Evolutionary conservation across 2,797 vertebrate species (phyloP).

Genomic region (Myotis planiceps): DNA sequence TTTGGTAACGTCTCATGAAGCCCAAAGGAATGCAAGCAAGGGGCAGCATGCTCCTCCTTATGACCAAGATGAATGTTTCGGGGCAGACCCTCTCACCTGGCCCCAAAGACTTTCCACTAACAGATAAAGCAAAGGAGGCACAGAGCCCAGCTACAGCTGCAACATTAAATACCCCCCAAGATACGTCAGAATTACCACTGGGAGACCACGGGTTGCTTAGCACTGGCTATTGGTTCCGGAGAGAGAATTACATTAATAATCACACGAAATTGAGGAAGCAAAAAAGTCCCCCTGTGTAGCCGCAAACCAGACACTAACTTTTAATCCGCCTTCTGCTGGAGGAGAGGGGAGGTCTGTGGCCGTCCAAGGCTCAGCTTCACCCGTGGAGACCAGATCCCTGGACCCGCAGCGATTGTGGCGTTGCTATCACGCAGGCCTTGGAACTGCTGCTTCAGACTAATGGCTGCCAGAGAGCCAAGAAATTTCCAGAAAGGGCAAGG

Average conservation of each 20-base stretch:
- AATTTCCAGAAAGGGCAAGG: not conserved
- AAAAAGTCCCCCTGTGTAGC: not conserved
- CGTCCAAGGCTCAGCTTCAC: not conserved
- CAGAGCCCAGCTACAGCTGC: not conserved
- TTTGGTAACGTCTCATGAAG: not conserved
- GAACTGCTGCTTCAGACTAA: not conserved
- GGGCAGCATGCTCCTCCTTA: not conserved
- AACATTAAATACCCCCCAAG: slow-evolving; percentile 1
- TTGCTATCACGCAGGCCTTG: not conserved
- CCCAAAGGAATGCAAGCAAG: not conserved
- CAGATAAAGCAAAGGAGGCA: not conserved
- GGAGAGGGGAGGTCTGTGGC: not conserved
- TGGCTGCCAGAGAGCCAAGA: not conserved
- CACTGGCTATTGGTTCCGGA: not conserved
- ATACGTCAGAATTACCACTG: not conserved
- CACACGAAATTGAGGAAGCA: not conserved
- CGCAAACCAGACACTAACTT: not conserved
- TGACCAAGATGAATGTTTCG: not conserved
- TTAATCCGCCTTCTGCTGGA: not conserved
- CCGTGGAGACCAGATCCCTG: not conserved
- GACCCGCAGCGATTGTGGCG: not conserved
- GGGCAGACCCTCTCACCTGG: not conserved
- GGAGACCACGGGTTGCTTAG: slow-evolving; percentile 3
- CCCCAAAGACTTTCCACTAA: not conserved
- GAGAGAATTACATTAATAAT: slow-evolving; percentile 42